These are phyloP conservation scores for Emydura subglobosa DNA, from an alignment of 2,113 vertebrate genomes.

Conservation along the genomic window DNA sequence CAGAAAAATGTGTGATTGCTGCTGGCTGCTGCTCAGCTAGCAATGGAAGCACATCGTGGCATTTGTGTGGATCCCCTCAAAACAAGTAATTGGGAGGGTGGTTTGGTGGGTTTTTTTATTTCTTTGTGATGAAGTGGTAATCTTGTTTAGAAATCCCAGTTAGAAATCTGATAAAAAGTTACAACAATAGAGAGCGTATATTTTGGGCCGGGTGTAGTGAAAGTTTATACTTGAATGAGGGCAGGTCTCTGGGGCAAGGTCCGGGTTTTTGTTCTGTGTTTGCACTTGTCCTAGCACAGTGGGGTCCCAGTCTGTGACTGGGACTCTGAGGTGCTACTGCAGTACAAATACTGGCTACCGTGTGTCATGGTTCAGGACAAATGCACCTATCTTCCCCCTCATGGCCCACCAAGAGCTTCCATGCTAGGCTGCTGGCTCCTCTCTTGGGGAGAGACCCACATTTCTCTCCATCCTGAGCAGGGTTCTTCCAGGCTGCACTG, in stretches of 20 bases:
- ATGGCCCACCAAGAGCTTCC: background rate
- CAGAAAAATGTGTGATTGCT: background rate
- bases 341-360: too few species aligned
- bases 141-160: background rate
- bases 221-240: background rate
- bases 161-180: background rate
- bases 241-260: background rate
- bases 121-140: background rate
- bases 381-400: background rate
- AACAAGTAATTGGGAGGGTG: background rate
- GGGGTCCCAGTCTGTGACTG: background rate
- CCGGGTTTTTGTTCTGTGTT: background rate
- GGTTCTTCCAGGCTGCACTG: background rate
- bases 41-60: background rate
- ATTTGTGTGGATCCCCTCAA: background rate
- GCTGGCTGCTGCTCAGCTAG: background rate
- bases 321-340: too few species aligned
- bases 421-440: background rate
- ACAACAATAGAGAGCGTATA: fast-evolving
- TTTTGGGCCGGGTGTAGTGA: background rate
- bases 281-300: background rate
- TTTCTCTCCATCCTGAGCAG: background rate
- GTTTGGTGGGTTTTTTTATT: background rate
- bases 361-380: background rate
- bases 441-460: background rate